Evolutionary conservation across 2,888 invertebrate genomes (phyloP), one percentile per base, ranked within the genome.

Genomic region (Cepaea hortensis): DNA sequence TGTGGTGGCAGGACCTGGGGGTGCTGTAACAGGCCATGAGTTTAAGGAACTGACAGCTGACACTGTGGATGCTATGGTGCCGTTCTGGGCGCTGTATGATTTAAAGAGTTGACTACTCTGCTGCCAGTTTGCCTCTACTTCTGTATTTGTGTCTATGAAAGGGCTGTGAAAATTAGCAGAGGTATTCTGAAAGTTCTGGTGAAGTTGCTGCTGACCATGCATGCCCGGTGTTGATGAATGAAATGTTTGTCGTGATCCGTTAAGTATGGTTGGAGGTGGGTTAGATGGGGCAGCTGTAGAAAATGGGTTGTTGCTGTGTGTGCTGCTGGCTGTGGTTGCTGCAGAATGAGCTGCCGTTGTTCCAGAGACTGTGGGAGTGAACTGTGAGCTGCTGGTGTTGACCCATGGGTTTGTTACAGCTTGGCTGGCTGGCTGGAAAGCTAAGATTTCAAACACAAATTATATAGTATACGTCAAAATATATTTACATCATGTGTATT

Each of bases 241-340:
- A 65, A 65, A 48, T 35, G 68, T 84, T 7, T 62, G 62, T n/a
- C 79, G 85, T n/a, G 72, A 62, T n/a, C 84, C 48, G 73, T 83
- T 85, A 23, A 73, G 50, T 15, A n/a, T 83, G 50, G 80, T n/a
- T n/a, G 95, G 97, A 97, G 97, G 91, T 97, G 97, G 91, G 61
- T 81, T 48, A 73, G 80, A 73, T 35, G 81, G 62, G 3, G 81
- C 85, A 23, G 85, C 18, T 9, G 77, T 70, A 11, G 80, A 20
- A 91, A 92, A 55, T 90, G 92, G 88, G 91, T 92, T 84, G 90
- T 91, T 82, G 91, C 81, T 81, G 83, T 87, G 73, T 90, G 88
- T 84, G 90, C 88, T 55, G 89, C 79, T 84, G 88, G 85, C 15
- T 62, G 81, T 73, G 61, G 79, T 76, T 75, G 85, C 87, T 55